phyloP scores from a whole-genome alignment of 2,797 vertebrate species.

The Brachymystax lenok region DNA sequence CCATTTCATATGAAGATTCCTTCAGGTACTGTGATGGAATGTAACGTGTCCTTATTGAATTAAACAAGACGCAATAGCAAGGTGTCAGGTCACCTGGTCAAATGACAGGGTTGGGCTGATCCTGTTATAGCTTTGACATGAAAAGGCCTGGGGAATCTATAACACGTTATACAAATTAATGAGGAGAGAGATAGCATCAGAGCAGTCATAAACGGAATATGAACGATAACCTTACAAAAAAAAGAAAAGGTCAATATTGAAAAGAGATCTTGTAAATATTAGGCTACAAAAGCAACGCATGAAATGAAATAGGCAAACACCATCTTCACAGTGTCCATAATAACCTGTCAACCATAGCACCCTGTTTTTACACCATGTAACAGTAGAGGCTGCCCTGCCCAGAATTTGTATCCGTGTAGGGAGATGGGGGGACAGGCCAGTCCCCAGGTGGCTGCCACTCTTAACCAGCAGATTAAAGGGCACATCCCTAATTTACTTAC shows the following conservation, averaged over 20 bases:
- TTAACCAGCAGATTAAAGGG: conserved; percentile 83
- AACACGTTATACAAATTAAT: neutral
- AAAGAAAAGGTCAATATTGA: neutral
- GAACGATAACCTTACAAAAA: neutral
- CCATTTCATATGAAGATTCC: conserved; percentile 34
- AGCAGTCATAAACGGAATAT: neutral
- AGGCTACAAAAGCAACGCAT: neutral
- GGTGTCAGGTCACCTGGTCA: conserved; percentile 62
- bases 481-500: conserved; percentile 81
- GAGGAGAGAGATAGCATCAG: neutral
- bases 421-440: conserved; percentile 48
- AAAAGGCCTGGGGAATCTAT: conserved; percentile 1
- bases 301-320: neutral
- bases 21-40: conserved; percentile 50
- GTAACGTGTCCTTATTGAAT: conserved; percentile 43
- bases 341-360: conserved; percentile 4
- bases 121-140: conserved; percentile 51
- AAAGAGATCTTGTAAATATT: neutral
- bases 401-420: neutral
- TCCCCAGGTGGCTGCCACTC: conserved; percentile 79
- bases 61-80: conserved; percentile 59
- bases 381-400: too few species aligned
- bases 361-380: conserved; percentile 18
- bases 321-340: too few species aligned
- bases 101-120: conserved; percentile 55